Evolutionary conservation across 2,113 vertebrate species (phyloP).

Genomic region (Crypturellus undulatus): DNA sequence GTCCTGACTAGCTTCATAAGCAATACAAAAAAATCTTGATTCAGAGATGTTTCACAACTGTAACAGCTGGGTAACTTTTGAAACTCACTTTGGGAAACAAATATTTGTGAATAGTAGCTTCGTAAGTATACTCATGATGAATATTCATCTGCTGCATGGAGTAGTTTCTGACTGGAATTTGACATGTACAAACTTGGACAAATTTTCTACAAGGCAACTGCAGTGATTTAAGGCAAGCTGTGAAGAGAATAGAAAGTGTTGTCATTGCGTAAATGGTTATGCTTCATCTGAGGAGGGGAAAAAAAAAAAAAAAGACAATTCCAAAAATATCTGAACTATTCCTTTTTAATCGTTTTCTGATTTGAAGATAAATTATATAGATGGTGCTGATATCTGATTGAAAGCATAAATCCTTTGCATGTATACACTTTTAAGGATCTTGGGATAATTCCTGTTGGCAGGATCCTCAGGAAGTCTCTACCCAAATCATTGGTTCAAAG

Average conservation of each 20-base stretch:
- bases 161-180: constrained; percentile 14
- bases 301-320: background rate
- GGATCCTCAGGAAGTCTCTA: background rate
- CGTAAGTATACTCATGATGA: background rate
- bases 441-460: background rate
- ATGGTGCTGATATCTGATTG: background rate
- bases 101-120: background rate
- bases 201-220: constrained; percentile 52
- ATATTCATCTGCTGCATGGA: constrained; percentile 26
- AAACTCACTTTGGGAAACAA: constrained; percentile 7
- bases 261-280: background rate
- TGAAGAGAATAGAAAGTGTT: constrained; percentile 43
- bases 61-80: background rate
- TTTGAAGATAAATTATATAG: background rate
- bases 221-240: constrained; percentile 37
- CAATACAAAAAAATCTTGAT: background rate
- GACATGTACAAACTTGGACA: background rate
- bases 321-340: background rate
- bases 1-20: background rate
- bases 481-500: background rate
- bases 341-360: background rate
- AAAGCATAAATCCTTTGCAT: background rate
- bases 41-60: background rate
- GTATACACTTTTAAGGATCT: background rate
- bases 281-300: background rate